Conservation (phyloP, 2,888 invertebrate genomes). For the Teleiodes luculella region DNA sequence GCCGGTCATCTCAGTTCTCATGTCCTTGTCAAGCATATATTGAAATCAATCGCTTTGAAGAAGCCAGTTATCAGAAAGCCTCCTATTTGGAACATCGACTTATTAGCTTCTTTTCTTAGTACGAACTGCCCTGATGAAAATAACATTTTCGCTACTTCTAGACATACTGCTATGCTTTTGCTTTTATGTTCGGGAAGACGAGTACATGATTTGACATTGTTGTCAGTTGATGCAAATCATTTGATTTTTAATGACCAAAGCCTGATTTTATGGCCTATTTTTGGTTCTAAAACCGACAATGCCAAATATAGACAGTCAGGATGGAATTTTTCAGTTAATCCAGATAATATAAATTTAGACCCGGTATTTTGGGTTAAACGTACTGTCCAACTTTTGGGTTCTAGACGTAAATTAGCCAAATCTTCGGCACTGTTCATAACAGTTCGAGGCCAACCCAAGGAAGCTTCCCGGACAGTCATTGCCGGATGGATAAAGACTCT, state of each 20-base stretch:
- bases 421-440: conserved; percentile 15
- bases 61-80: background rate
- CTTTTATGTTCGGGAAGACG: too few relatives aligned
- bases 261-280: conserved; percentile 24
- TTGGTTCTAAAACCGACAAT: conserved; percentile 28
- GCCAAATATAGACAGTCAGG: conserved; percentile 22
- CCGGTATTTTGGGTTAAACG: conserved; percentile 13
- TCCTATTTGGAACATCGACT: conserved; percentile 13
- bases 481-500: too few relatives aligned
- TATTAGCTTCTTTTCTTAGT: conserved; percentile 9
- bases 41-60: background rate
- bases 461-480: conserved; percentile 17
- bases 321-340: conserved; percentile 14
- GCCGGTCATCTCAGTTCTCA: conserved; percentile 1
- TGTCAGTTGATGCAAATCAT: conserved; percentile 8
- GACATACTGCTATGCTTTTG: too few relatives aligned
- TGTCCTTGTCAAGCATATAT: conserved; percentile 14
- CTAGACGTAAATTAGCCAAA: conserved; percentile 2
- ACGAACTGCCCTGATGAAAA: background rate
- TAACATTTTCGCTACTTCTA: conserved; percentile 23
- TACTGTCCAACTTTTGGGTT: background rate
- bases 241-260: background rate
- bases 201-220: conserved; percentile 28
- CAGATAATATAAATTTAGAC: background rate
- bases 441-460: conserved; percentile 4